Percentiles rank a stretch among this genome's conserved stretches.
Conservation (phyloP, 35 echinoderm and acorn worm genomes). For the Ophiothrix spiculata region DNA sequence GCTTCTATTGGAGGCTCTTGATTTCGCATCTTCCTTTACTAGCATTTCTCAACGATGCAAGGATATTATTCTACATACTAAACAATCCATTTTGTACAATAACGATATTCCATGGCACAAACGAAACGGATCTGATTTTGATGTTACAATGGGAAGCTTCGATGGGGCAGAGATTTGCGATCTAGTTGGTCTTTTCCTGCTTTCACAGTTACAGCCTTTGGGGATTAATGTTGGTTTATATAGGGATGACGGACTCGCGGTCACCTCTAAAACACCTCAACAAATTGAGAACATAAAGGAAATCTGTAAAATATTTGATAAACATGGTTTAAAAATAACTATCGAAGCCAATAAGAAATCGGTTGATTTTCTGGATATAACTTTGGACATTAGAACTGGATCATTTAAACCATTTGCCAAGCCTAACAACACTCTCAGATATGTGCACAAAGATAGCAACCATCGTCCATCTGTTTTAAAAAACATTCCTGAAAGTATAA, state of each 20-base stretch:
- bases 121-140: background rate
- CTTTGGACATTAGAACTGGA: background rate
- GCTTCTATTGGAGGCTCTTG: background rate
- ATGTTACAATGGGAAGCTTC: slow-evolving; percentile 19
- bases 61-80: slow-evolving; percentile 1
- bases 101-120: background rate
- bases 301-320: slow-evolving; percentile 16
- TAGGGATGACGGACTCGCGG: slow-evolving; percentile 51
- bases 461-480: slow-evolving; percentile 4
- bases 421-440: background rate
- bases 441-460: slow-evolving; percentile 5
- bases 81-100: background rate
- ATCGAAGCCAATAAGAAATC: background rate
- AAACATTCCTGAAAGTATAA: slow-evolving; percentile 6
- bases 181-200: too few relatives aligned
- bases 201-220: background rate
- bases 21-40: background rate
- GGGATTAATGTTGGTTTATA: slow-evolving; percentile 11
- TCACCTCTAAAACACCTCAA: background rate
- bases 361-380: slow-evolving; percentile 25
- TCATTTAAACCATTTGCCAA: background rate
- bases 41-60: background rate
- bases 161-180: too few relatives aligned
- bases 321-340: too few relatives aligned
- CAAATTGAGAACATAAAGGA: slow-evolving; percentile 5